Evolutionary conservation across 2,888 invertebrate species (phyloP).

Genomic region (Synergus umbraculus): DNA sequence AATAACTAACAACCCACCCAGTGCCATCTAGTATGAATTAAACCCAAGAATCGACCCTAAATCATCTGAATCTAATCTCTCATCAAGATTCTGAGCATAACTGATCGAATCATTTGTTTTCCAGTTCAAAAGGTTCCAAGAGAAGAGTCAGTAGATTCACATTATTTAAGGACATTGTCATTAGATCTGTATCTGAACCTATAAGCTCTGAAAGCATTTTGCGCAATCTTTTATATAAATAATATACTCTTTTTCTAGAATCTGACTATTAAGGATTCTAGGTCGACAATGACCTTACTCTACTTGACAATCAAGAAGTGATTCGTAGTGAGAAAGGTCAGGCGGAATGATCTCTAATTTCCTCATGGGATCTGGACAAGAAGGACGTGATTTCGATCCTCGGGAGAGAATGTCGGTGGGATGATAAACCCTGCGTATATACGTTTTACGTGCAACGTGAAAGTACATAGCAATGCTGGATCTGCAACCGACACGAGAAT

Average conservation of each 20-base stretch:
- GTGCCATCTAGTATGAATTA: slow-evolving; percentile 9
- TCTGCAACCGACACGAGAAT: slow-evolving; percentile 16
- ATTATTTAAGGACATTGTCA: no score
- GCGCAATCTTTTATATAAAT: not conserved
- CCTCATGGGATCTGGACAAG: slow-evolving; percentile 27
- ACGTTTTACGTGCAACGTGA: slow-evolving; percentile 12
- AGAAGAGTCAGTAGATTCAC: no score
- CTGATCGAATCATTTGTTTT: slow-evolving; percentile 14
- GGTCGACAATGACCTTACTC: not conserved
- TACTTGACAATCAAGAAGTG: not conserved
- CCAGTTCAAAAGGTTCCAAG: not conserved
- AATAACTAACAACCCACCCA: slow-evolving; percentile 30
- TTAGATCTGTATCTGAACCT: no score
- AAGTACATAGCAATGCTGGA: slow-evolving; percentile 1
- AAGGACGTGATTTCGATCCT: slow-evolving; percentile 31
- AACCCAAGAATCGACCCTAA: slow-evolving; percentile 23
- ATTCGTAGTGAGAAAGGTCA: slow-evolving; percentile 33
- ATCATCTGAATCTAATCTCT: slow-evolving; percentile 10
- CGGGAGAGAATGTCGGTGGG: not conserved
- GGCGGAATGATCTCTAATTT: slow-evolving; percentile 23
- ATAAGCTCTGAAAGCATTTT: no score
- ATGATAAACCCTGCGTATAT: slow-evolving; percentile 12
- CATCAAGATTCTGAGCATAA: not conserved
- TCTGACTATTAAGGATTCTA: not conserved
- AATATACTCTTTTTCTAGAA: no score